Evolutionary conservation across 2,113 vertebrate genomes (phyloP).

Genomic region (Petrocephalus zakoni): DNA sequence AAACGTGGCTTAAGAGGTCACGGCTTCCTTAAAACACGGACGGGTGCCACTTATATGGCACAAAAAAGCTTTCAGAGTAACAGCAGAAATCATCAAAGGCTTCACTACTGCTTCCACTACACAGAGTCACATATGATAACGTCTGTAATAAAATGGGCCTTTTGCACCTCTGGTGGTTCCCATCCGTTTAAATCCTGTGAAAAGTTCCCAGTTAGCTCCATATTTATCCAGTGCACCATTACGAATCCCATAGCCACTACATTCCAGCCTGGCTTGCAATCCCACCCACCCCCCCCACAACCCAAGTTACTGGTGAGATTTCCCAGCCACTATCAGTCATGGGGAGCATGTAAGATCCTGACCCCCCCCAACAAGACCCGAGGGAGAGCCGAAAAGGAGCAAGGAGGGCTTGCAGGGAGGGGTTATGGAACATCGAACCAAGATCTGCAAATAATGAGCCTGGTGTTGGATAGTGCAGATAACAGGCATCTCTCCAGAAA

Average conservation of each 20-base stretch:
- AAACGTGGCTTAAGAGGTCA: background rate
- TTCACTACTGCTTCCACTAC: background rate
- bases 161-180: background rate
- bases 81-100: background rate
- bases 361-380: background rate
- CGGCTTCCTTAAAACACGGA: background rate
- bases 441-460: background rate
- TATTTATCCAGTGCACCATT: background rate
- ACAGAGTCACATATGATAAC: background rate
- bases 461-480: background rate
- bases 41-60: background rate
- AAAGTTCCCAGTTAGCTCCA: background rate
- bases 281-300: too few species aligned
- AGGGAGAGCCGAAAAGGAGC: background rate
- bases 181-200: background rate
- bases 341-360: background rate
- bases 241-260: background rate
- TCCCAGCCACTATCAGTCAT: background rate
- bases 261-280: background rate
- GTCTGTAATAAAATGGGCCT: background rate
- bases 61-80: background rate
- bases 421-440: background rate
- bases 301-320: background rate
- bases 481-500: background rate
- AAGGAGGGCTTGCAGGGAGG: background rate